These are phyloP conservation scores for Strigops habroptila DNA, from an alignment of 2,113 vertebrate species.

Conservation along the genomic window DNA sequence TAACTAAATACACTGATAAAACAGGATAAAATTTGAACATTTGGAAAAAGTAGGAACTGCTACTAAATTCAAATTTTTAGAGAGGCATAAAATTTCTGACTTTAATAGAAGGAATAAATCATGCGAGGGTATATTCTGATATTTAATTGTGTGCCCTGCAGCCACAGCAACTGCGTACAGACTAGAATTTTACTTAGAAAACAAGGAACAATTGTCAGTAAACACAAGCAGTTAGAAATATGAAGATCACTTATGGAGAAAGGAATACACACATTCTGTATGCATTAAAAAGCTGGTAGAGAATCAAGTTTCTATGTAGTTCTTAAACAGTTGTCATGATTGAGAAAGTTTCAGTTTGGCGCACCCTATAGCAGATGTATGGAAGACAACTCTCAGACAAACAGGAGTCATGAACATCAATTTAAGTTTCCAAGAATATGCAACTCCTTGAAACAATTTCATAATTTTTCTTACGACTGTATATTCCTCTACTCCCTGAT, in stretches of 20 bases:
- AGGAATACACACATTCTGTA: background rate
- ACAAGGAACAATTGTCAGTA: conserved; percentile 24
- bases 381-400: background rate
- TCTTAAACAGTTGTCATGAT: background rate
- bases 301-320: background rate
- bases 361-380: background rate
- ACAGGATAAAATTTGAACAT: background rate
- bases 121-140: background rate
- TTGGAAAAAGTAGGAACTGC: background rate
- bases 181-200: conserved; percentile 31
- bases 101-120: conserved; percentile 26
- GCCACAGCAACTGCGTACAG: background rate
- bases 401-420: background rate
- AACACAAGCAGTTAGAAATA: conserved; percentile 14
- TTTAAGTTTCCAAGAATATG: background rate
- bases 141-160: background rate
- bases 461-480: background rate
- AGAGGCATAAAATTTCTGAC: background rate
- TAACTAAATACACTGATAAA: background rate
- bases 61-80: conserved; percentile 23
- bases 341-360: background rate
- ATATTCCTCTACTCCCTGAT: background rate
- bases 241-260: conserved; percentile 16
- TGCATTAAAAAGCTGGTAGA: conserved; percentile 7
- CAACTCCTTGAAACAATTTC: background rate